A percentile compares a stretch with the other conserved stretches of the same genome.
These are phyloP conservation scores for Cygnus atratus DNA, from an alignment of 2,113 vertebrate species.

Conservation along the genomic window DNA sequence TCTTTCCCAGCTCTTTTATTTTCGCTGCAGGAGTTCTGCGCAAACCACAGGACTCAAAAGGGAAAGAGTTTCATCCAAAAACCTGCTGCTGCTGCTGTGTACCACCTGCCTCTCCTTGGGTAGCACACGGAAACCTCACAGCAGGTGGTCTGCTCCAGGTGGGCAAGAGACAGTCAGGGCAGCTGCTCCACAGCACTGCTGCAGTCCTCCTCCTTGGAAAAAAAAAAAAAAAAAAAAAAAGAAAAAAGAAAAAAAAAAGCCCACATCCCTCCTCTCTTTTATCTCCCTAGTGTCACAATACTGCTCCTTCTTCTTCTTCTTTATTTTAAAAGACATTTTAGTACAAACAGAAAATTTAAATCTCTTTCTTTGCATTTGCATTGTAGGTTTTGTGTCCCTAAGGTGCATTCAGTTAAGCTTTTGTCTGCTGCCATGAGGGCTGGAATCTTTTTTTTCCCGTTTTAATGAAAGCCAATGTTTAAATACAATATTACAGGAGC, in stretches of 20 bases:
- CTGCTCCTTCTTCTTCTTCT: neutral
- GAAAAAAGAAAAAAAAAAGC: accelerated
- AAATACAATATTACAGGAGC: neutral
- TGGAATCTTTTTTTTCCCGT: neutral
- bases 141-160: neutral
- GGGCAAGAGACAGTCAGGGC: neutral
- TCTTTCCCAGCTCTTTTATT: neutral
- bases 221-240: neutral
- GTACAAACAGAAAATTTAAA: neutral
- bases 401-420: neutral
- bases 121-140: neutral
- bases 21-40: neutral
- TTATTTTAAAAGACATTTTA: neutral
- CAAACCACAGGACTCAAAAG: neutral
- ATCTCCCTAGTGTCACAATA: neutral
- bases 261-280: neutral
- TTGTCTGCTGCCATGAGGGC: neutral
- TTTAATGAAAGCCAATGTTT: neutral
- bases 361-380: neutral
- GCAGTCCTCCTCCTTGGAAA: neutral
- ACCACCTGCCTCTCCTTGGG: neutral
- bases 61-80: neutral
- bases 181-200: neutral
- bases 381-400: neutral
- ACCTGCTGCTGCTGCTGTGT: accelerated